Evolutionary conservation across 1,140 invertebrate genomes (phyloP).

Genomic region (Octopus sinensis): DNA sequence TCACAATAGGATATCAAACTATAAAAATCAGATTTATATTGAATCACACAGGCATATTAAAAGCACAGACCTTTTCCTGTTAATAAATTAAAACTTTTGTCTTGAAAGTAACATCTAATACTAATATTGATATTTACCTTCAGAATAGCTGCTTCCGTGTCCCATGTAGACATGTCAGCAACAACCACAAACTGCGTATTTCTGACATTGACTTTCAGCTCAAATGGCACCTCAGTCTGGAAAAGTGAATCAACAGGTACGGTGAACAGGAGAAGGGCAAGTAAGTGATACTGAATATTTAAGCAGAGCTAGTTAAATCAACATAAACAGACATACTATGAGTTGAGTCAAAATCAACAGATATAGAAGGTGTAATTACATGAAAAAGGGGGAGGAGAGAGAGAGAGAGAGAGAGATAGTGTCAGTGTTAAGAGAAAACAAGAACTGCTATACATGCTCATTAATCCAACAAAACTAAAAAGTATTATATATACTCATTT

Average conservation of each 20-base stretch:
- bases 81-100: conserved; percentile 11
- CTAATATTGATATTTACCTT: conserved; percentile 63
- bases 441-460: too few species aligned
- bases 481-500: too few species aligned
- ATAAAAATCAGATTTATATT: not conserved
- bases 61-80: not conserved
- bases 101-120: not conserved
- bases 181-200: conserved; percentile 93
- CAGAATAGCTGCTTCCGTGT: conserved; percentile 89
- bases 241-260: not conserved
- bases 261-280: too few species aligned
- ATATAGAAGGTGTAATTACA: too few species aligned
- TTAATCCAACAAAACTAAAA: too few species aligned
- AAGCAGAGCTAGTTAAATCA: too few species aligned
- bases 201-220: conserved; percentile 89
- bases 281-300: too few species aligned
- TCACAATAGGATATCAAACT: not conserved
- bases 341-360: too few species aligned
- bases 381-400: too few species aligned
- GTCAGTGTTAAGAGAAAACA: too few species aligned
- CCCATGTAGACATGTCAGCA: conserved; percentile 80
- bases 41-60: not conserved
- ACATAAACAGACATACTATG: too few species aligned
- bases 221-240: conserved; percentile 64
- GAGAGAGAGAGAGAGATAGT: too few species aligned